A percentile compares a stretch with the other conserved stretches of the same genome.
phyloP scores from a whole-genome alignment of 2,797 vertebrate species.

The Lepus oiostolus region DNA sequence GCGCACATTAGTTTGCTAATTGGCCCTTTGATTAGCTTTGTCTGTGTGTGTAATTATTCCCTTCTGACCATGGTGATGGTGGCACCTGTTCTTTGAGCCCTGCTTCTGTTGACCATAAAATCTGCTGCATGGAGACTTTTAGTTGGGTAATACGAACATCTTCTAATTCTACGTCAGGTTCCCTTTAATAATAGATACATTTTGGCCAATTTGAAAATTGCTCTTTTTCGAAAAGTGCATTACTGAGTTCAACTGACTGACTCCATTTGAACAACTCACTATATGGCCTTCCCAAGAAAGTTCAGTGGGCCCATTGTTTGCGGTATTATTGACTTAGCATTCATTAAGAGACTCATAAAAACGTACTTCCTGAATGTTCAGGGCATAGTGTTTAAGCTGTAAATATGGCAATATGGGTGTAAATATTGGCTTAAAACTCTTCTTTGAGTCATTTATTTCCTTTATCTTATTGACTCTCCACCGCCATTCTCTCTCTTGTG shows the following conservation, averaged over 20 bases:
- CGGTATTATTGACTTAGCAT: conserved; percentile 84
- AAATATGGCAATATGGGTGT: conserved; percentile 85
- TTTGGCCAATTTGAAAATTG: conserved; percentile 25
- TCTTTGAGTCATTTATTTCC: conserved; percentile 85
- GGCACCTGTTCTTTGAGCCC: conserved; percentile 41
- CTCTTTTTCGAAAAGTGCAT: conserved; percentile 44
- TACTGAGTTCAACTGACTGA: not conserved
- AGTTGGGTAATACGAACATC: not conserved
- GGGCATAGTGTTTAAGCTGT: conserved; percentile 85
- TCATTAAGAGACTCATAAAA: conserved; percentile 85
- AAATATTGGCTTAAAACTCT: conserved; percentile 85
- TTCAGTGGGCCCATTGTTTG: conserved; percentile 83
- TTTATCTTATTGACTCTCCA: conserved; percentile 83
- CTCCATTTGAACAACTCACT: conserved; percentile 62
- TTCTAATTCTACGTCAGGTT: not conserved
- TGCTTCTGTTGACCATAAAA: conserved; percentile 16
- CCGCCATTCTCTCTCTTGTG: conserved; percentile 74
- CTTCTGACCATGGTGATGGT: not conserved
- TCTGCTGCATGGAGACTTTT: not conserved
- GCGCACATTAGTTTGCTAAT: not conserved
- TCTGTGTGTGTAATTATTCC: conserved; percentile 23
- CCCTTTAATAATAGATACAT: not conserved
- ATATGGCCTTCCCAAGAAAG: conserved; percentile 73
- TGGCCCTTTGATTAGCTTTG: conserved; percentile 66
- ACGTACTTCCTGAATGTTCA: conserved; percentile 81